A percentile compares a stretch with the other conserved stretches of the same genome.
Evolutionary conservation across 2,113 vertebrate species (phyloP).

Genomic region (Orientallactaga bullata): DNA sequence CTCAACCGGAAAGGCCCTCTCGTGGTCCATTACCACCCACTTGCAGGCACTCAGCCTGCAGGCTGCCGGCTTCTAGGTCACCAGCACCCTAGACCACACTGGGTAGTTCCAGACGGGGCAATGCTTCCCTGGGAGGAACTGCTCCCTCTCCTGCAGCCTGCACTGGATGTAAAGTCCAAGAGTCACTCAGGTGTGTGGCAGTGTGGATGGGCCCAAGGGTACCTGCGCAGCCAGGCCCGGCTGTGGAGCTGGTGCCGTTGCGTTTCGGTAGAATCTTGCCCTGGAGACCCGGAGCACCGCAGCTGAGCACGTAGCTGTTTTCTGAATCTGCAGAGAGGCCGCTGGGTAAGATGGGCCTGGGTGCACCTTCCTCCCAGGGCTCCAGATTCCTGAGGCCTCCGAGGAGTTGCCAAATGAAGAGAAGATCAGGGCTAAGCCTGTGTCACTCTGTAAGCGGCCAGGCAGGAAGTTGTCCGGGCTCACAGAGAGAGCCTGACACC

Average conservation of each 20-base stretch:
- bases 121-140: not conserved
- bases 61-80: not conserved
- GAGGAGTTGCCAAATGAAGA: no score
- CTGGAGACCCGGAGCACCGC: conserved; percentile 90
- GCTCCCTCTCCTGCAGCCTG: accelerated
- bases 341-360: not conserved
- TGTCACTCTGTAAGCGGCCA: accelerated
- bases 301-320: conserved; percentile 95
- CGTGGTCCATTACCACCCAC: accelerated
- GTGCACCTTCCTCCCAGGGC: not conserved
- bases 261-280: conserved; percentile 89
- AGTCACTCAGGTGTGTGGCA: accelerated
- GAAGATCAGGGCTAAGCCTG: not conserved
- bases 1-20: accelerated
- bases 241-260: conserved; percentile 87
- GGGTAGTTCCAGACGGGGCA: not conserved
- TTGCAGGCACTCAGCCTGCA: not conserved
- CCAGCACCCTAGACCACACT: accelerated
- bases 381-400: not conserved
- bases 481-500: not conserved
- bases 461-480: not conserved
- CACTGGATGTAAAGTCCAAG: not conserved
- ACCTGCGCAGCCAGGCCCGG: conserved; percentile 90
- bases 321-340: conserved; percentile 90
- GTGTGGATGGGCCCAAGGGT: conserved; percentile 37